Evolutionary conservation across 1,140 invertebrate genomes (phyloP).

Genomic region (Charaxes varanes): DNA sequence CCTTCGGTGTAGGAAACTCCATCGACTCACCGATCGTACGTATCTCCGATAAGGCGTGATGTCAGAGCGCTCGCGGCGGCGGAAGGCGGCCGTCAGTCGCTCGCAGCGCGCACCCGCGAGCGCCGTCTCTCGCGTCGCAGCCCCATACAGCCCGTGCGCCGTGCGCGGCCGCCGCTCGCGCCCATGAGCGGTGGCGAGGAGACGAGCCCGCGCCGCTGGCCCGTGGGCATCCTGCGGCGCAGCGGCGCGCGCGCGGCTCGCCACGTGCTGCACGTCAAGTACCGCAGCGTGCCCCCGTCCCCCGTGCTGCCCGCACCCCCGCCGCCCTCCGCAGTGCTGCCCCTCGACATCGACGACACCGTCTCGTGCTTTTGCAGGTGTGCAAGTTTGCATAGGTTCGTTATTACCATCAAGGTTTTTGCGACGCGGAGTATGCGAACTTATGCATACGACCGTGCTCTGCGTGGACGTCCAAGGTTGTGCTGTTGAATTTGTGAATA

Average conservation of each 20-base stretch:
- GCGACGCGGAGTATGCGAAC: too few species aligned
- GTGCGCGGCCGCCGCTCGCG: conserved; percentile 9
- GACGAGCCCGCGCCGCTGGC: conserved; percentile 39
- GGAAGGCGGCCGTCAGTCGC: conserved; percentile 32
- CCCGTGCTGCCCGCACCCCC: conserved; percentile 28
- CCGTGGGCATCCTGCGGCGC: conserved; percentile 56
- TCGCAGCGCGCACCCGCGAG: conserved; percentile 38
- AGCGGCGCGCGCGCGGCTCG: conserved; percentile 51
- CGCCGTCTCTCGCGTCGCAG: conserved; percentile 32
- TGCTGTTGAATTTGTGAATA: too few species aligned
- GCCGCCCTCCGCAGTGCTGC: conserved; percentile 50
- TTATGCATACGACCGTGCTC: too few species aligned
- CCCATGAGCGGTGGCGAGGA: conserved; percentile 37
- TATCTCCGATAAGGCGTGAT: conserved; percentile 19
- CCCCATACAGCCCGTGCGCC: conserved; percentile 28
- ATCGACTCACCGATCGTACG: too few species aligned
- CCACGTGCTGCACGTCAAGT: conserved; percentile 65
- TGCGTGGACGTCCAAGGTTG: too few species aligned
- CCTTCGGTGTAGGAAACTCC: too few species aligned
- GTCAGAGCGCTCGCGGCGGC: conserved; percentile 14
- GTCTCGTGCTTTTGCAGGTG: conserved; percentile 86
- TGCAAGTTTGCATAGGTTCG: too few species aligned
- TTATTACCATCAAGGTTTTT: too few species aligned
- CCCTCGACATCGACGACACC: conserved; percentile 81
- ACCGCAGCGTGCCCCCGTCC: conserved; percentile 51